These are phyloP conservation scores for Orthonevra nobilis DNA, from an alignment of 2,888 invertebrate genomes.

Conservation along the genomic window DNA sequence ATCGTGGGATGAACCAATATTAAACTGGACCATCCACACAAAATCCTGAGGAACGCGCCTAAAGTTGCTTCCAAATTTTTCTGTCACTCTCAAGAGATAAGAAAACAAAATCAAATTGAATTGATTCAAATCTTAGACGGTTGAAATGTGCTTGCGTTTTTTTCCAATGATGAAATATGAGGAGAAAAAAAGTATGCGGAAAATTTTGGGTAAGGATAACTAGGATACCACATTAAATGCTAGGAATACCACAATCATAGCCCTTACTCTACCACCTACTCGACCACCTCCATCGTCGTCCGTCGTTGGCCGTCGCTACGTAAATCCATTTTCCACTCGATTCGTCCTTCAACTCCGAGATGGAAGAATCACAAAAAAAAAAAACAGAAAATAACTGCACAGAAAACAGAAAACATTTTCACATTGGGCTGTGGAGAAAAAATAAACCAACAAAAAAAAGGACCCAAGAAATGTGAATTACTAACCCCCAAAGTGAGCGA, in stretches of 20 bases:
- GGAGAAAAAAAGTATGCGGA: background rate
- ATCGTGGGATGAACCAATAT: no score
- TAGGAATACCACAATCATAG: conserved; percentile 50
- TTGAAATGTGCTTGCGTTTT: no score
- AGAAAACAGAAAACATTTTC: conserved; percentile 5
- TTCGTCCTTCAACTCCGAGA: conserved; percentile 63
- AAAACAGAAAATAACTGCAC: no score
- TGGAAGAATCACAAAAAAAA: conserved; percentile 22
- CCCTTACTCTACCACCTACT: no score
- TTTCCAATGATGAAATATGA: background rate
- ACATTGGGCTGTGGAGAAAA: conserved; percentile 17
- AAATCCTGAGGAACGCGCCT: no score
- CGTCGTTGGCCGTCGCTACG: conserved; percentile 11
- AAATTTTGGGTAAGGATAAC: conserved; percentile 21
- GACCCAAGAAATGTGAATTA: conserved; percentile 44
- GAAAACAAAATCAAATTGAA: conserved; percentile 19
- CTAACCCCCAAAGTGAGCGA: conserved; percentile 45
- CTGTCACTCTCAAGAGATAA: no score
- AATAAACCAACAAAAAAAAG: background rate
- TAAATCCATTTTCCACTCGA: conserved; percentile 59
- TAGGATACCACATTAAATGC: conserved; percentile 48
- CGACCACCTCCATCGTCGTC: conserved; percentile 1
- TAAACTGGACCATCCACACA: conserved; percentile 43
- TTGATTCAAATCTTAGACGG: background rate
- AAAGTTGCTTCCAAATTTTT: no score